Evolutionary conservation across 2,888 invertebrate species (phyloP).

Genomic region (Seira sanloemensis): DNA sequence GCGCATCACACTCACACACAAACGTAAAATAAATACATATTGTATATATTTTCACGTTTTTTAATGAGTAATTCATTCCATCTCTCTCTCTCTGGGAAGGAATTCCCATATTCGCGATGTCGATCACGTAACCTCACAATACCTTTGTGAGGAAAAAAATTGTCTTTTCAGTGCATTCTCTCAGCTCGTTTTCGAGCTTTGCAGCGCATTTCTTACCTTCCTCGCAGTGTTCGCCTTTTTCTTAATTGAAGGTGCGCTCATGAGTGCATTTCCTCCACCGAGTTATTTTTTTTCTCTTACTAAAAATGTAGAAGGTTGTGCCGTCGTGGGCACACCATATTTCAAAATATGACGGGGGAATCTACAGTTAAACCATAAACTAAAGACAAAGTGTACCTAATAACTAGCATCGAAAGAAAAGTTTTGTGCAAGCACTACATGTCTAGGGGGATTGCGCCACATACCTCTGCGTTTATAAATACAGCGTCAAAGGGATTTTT

Average conservation of each 20-base stretch:
- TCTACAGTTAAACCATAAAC: no score
- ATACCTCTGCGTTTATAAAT: neutral
- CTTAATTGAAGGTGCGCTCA: neutral
- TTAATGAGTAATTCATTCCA: no score
- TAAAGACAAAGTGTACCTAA: no score
- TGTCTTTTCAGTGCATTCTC: neutral
- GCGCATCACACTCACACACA: no score
- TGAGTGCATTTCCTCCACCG: neutral
- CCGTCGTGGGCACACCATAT: neutral
- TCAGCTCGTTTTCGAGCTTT: neutral
- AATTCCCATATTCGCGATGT: no score
- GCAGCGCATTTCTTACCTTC: neutral
- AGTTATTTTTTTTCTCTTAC: neutral
- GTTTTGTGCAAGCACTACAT: no score
- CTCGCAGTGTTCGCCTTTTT: neutral
- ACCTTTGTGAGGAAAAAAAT: neutral
- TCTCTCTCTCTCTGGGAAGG: no score
- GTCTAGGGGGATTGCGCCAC: neutral
- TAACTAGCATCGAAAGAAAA: no score
- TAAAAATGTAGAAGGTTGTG: neutral
- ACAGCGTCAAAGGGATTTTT: no score
- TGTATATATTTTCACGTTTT: no score
- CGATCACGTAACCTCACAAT: no score
- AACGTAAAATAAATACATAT: no score
- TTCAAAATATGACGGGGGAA: neutral